A percentile compares a stretch with the other conserved stretches of the same genome.
These are phyloP conservation scores for Mesembrinibis cayennensis DNA, from an alignment of 2,113 vertebrate species.

Conservation along the genomic window DNA sequence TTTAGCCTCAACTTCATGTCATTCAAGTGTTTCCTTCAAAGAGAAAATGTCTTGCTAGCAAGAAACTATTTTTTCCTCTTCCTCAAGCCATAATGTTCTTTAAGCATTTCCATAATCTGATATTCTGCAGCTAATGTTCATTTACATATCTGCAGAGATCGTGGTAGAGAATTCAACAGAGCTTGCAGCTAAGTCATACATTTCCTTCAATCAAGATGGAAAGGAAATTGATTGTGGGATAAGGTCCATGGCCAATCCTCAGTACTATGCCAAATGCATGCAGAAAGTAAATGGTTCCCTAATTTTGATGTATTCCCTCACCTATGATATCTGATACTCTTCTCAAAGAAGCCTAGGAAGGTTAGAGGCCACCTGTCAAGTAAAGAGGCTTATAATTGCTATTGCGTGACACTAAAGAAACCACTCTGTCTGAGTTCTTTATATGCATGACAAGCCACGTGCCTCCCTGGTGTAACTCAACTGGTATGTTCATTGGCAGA, in stretches of 20 bases:
- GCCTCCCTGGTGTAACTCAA: not conserved
- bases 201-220: slow-evolving; percentile 33
- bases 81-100: slow-evolving; percentile 28
- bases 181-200: not conserved
- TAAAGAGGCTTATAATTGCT: not conserved
- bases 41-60: slow-evolving; percentile 40
- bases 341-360: not conserved
- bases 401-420: not conserved
- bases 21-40: slow-evolving; percentile 51
- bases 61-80: slow-evolving; percentile 1
- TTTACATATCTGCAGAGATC: slow-evolving; percentile 41
- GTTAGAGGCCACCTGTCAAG: not conserved
- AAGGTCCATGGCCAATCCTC: not conserved
- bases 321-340: not conserved
- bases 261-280: not conserved
- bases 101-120: slow-evolving; percentile 57
- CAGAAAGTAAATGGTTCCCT: slow-evolving; percentile 17
- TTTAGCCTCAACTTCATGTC: slow-evolving; percentile 30
- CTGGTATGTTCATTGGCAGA: not conserved
- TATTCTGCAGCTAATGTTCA: slow-evolving; percentile 47
- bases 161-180: not conserved
- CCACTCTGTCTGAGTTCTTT: not conserved
- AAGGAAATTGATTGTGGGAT: slow-evolving; percentile 19
- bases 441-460: not conserved
- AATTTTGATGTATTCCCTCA: slow-evolving; percentile 18